These are phyloP conservation scores for Ophiodon elongatus DNA, from an alignment of 2,113 vertebrate genomes.

Conservation along the genomic window DNA sequence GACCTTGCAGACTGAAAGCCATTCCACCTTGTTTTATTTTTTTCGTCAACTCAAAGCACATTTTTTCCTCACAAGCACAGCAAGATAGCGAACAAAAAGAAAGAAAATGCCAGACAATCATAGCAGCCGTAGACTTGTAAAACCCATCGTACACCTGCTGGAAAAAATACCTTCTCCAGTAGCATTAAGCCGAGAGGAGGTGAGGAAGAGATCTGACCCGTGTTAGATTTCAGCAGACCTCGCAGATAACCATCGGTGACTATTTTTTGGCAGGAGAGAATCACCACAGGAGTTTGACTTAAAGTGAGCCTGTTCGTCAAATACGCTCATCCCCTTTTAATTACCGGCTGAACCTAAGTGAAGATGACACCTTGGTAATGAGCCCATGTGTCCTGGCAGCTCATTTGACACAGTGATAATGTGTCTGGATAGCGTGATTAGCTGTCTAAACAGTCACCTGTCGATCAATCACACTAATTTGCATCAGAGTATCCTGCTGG, in stretches of 20 bases:
- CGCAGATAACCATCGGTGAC: neutral
- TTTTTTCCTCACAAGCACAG: conserved; percentile 16
- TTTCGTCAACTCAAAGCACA: neutral
- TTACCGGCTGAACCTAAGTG: conserved; percentile 64
- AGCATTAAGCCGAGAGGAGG: neutral
- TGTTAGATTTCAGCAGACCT: neutral
- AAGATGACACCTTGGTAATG: conserved; percentile 73
- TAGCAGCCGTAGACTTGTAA: neutral
- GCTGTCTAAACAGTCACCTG: conserved; percentile 55
- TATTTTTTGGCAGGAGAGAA: neutral
- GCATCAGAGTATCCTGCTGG: conserved; percentile 10
- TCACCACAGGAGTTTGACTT: neutral
- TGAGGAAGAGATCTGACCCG: conserved; percentile 5
- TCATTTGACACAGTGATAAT: conserved; percentile 59
- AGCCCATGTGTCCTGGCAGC: conserved; percentile 53
- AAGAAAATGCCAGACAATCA: conserved; percentile 41
- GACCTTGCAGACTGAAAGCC: conserved; percentile 12
- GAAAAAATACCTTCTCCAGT: neutral
- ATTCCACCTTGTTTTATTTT: neutral
- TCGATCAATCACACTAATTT: conserved; percentile 55
- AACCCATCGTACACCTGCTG: neutral
- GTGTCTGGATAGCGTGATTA: conserved; percentile 62
- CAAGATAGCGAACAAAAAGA: conserved; percentile 20
- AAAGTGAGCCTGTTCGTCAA: conserved; percentile 7
- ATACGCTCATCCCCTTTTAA: conserved; percentile 62